These are phyloP conservation scores for Arbacia lixula DNA, from an alignment of 53 echinoderm and acorn worm species.

Conservation along the genomic window DNA sequence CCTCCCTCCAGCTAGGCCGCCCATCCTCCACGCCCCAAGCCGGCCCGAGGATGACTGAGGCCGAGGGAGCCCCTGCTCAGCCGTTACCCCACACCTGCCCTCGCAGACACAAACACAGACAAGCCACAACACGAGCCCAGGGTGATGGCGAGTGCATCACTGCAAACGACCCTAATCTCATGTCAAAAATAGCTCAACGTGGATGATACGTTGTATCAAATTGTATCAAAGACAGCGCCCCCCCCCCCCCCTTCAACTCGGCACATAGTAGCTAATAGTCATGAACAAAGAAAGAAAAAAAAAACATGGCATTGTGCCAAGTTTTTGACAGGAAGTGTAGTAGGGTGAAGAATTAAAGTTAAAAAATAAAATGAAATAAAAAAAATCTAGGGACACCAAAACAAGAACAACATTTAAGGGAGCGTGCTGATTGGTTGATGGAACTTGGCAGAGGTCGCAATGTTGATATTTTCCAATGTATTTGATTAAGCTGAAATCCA, in stretches of 20 bases:
- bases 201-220: conserved; percentile 44
- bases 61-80: conserved; percentile 13
- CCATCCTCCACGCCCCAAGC: not conserved
- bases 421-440: conserved; percentile 18
- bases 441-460: not conserved
- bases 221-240: not conserved
- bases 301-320: conserved; percentile 35
- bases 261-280: too few relatives aligned
- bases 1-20: not conserved
- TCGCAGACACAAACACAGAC: conserved; percentile 1
- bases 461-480: conserved; percentile 14
- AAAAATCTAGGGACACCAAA: conserved; percentile 19
- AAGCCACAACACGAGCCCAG: conserved; percentile 33
- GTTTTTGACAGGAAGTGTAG: conserved; percentile 10
- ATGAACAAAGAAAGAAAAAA: conserved; percentile 12
- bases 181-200: conserved; percentile 49
- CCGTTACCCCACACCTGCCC: conserved; percentile 29
- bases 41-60: not conserved
- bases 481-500: not conserved
- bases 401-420: not conserved
- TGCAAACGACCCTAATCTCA: conserved; percentile 33
- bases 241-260: too few relatives aligned
- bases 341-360: conserved; percentile 5
- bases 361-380: conserved; percentile 16
- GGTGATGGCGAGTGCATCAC: conserved; percentile 29